These are phyloP conservation scores for Pterocles burchelli DNA, from an alignment of 2,113 vertebrate genomes.

Conservation along the genomic window DNA sequence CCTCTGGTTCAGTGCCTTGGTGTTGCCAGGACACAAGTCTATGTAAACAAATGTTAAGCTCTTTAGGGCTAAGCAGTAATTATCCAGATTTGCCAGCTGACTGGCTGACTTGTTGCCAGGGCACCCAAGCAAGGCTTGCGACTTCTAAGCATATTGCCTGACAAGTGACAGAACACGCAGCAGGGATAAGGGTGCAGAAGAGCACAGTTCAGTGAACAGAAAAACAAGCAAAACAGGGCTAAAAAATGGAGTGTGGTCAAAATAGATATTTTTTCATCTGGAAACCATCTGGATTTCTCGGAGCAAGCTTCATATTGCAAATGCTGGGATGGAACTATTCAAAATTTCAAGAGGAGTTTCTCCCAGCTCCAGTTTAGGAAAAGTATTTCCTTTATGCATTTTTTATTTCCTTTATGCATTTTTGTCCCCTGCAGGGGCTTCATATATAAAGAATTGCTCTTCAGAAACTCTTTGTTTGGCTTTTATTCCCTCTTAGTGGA, in stretches of 20 bases:
- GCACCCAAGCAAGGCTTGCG: neutral
- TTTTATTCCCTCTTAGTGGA: neutral
- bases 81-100: conserved; percentile 59
- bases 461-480: neutral
- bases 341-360: neutral
- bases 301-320: neutral
- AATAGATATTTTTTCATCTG: neutral
- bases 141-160: neutral
- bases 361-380: neutral
- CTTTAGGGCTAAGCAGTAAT: conserved; percentile 42
- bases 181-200: neutral
- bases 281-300: neutral
- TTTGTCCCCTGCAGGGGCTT: neutral
- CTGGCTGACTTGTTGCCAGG: conserved; percentile 56
- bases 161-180: conserved; percentile 2
- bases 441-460: neutral
- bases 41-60: conserved; percentile 38
- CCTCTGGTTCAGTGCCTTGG: conserved; percentile 1
- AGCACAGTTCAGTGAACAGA: neutral
- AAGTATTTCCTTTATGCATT: neutral
- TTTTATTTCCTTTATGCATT: neutral
- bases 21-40: conserved; percentile 32
- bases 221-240: neutral
- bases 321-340: neutral
- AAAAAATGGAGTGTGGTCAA: neutral